Percentiles rank a stretch among this genome's conserved stretches.
These are phyloP conservation scores for Nannobrachium achirus DNA, from an alignment of 2,113 vertebrate genomes.

Conservation along the genomic window DNA sequence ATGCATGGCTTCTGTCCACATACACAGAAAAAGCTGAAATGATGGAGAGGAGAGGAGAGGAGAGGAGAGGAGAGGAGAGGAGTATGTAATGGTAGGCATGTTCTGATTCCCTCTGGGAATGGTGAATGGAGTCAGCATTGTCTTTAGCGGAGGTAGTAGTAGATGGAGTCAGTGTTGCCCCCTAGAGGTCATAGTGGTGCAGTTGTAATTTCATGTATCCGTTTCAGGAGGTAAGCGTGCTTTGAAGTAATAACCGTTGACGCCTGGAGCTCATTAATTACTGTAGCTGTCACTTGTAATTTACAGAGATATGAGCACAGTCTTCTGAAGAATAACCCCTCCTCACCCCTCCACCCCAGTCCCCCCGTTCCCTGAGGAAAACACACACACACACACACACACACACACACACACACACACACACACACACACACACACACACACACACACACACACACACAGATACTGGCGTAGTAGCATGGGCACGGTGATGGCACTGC, in stretches of 20 bases:
- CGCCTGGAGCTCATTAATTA: slow-evolving; percentile 65
- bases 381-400: slow-evolving; percentile 36
- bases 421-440: slow-evolving; percentile 41
- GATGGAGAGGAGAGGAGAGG: too few relatives aligned
- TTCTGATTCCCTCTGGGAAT: too few relatives aligned
- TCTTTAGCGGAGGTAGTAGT: too few relatives aligned
- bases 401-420: too few relatives aligned
- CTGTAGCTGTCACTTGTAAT: slow-evolving; percentile 62
- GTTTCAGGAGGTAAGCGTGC: slow-evolving; percentile 44
- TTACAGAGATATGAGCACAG: slow-evolving; percentile 47
- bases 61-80: too few relatives aligned
- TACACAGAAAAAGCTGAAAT: too few relatives aligned
- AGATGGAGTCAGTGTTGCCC: too few relatives aligned
- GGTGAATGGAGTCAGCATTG: too few relatives aligned
- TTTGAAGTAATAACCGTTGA: slow-evolving; percentile 61
- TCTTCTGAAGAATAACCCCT: slow-evolving; percentile 34
- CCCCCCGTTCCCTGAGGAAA: slow-evolving; percentile 46
- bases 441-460: slow-evolving; percentile 27
- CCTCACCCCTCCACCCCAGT: slow-evolving; percentile 23
- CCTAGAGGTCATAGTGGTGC: slow-evolving; percentile 31
- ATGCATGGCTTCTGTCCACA: too few relatives aligned
- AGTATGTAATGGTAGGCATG: too few relatives aligned
- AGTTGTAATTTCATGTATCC: slow-evolving; percentile 46
- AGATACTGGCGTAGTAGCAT: slow-evolving; percentile 11
- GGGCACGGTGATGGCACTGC: slow-evolving; percentile 53